Percentiles rank a stretch among this genome's conserved stretches.
Evolutionary conservation across 2,113 vertebrate genomes (phyloP).

Genomic region (Aix galericulata): DNA sequence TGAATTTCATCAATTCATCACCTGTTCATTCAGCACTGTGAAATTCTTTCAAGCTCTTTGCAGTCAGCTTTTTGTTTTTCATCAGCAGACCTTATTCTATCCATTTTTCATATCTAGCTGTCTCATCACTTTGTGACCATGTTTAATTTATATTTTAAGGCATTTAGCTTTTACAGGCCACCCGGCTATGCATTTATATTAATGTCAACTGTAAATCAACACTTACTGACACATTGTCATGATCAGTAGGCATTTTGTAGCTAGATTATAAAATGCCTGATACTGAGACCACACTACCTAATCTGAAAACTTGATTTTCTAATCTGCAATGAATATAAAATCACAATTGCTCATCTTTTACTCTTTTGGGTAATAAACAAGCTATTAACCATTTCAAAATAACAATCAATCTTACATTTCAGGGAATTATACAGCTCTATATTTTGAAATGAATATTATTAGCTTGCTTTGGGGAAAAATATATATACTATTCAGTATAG

Average conservation of each 20-base stretch:
- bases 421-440: neutral
- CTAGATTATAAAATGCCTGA: neutral
- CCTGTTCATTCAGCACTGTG: rapidly evolving
- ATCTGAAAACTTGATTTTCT: neutral
- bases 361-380: neutral
- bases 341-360: neutral
- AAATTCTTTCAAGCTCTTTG: neutral
- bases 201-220: neutral
- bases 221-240: neutral
- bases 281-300: neutral
- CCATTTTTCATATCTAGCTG: neutral
- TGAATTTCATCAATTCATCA: neutral
- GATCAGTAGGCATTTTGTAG: neutral
- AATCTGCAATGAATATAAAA: neutral
- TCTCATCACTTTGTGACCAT: neutral
- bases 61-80: neutral
- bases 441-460: neutral
- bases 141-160: neutral
- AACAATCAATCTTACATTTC: neutral
- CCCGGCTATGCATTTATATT: neutral
- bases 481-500: neutral
- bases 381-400: neutral
- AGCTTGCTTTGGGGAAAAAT: neutral
- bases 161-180: neutral
- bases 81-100: neutral